Conservation (phyloP, 2,888 invertebrate genomes). For the Timema cristinae region DNA sequence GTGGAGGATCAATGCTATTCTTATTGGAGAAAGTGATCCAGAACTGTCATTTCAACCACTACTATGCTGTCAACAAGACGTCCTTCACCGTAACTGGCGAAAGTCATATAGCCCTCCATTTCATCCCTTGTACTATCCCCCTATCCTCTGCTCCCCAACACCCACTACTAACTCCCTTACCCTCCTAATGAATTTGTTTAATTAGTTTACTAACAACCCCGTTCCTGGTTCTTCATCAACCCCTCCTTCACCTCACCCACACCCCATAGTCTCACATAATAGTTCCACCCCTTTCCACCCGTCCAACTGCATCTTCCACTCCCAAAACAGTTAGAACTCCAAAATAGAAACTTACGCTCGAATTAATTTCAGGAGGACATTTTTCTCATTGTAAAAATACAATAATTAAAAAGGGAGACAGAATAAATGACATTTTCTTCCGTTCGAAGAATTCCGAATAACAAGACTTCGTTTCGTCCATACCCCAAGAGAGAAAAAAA, state of each 20-base stretch:
- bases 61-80: background rate
- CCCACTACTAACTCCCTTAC: background rate
- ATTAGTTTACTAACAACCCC: constrained; percentile 12
- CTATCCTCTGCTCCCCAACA: too few relatives aligned
- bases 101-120: background rate
- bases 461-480: too few relatives aligned
- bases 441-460: too few relatives aligned
- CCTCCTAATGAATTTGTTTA: constrained; percentile 10
- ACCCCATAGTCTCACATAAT: background rate
- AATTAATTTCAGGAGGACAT: constrained; percentile 7
- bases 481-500: too few relatives aligned
- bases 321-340: background rate
- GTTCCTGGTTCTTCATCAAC: background rate
- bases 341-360: constrained; percentile 4
- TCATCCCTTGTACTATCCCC: too few relatives aligned
- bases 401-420: too few relatives aligned
- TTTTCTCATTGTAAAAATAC: too few relatives aligned
- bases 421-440: too few relatives aligned
- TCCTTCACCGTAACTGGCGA: background rate
- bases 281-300: background rate
- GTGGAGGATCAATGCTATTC: constrained; percentile 1
- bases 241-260: background rate
- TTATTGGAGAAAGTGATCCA: background rate
- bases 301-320: background rate
- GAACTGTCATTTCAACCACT: background rate